phyloP scores from a whole-genome alignment of 1,140 invertebrate genomes.

The Diachasmimorpha longicaudata region DNA sequence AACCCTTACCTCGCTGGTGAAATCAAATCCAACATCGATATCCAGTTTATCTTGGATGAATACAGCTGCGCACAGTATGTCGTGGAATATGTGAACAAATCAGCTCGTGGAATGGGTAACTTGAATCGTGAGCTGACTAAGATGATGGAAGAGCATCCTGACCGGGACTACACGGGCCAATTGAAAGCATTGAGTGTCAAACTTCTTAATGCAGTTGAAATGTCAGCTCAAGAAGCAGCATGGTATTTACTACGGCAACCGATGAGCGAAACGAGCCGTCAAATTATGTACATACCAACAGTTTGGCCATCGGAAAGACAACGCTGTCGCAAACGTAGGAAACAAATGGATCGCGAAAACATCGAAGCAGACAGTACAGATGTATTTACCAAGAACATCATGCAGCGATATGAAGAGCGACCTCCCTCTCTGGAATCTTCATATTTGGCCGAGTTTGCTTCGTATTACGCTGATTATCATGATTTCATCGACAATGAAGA shows the following conservation, averaged over 20 bases:
- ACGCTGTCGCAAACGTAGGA: conserved; percentile 34
- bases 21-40: conserved; percentile 50
- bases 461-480: conserved; percentile 43
- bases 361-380: conserved; percentile 29
- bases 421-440: conserved; percentile 38
- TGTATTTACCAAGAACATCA: conserved; percentile 44
- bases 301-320: conserved; percentile 48
- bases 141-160: neutral
- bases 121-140: neutral
- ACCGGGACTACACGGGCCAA: neutral
- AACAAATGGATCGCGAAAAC: conserved; percentile 35
- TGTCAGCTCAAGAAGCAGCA: conserved; percentile 44
- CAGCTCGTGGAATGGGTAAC: neutral
- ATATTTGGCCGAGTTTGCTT: conserved; percentile 50
- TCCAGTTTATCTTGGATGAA: conserved; percentile 55
- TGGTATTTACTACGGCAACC: conserved; percentile 11
- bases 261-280: neutral
- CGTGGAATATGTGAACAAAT: conserved; percentile 8
- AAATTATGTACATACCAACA: neutral
- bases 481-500: conserved; percentile 47
- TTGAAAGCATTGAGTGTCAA: neutral
- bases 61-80: conserved; percentile 44
- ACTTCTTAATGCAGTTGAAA: conserved; percentile 38
- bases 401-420: conserved; percentile 42
- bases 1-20: conserved; percentile 45